Conservation (phyloP, 2,888 invertebrate species). For the Agrochola lychnidis region DNA sequence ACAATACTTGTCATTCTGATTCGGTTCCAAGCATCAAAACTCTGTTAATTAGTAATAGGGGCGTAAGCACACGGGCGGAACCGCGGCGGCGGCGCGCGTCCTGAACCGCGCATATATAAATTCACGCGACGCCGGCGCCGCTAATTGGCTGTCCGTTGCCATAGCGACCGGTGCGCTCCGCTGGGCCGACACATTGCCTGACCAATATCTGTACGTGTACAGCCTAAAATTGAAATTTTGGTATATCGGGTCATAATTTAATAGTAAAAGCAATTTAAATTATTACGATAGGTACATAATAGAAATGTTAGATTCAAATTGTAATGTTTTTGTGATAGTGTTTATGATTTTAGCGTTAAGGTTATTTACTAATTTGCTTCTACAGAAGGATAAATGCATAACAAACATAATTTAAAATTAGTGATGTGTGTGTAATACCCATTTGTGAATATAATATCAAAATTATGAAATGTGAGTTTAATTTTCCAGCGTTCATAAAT, state of each 20-base stretch:
- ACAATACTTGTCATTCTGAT: neutral
- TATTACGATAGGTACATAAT: neutral
- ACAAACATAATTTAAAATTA: slow-evolving; percentile 4
- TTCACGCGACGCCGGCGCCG: slow-evolving; percentile 71
- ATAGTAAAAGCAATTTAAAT: slow-evolving; percentile 15
- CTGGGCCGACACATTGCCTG: slow-evolving; percentile 48
- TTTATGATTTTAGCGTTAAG: slow-evolving; percentile 13
- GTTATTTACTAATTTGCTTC: slow-evolving; percentile 5
- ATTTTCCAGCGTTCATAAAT: neutral
- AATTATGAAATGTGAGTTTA: neutral
- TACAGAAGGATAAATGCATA: neutral
- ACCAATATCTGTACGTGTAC: slow-evolving; percentile 31
- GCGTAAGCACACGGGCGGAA: slow-evolving; percentile 17
- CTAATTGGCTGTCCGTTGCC: slow-evolving; percentile 71
- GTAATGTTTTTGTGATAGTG: neutral
- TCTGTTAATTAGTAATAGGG: slow-evolving; percentile 39
- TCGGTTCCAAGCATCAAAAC: slow-evolving; percentile 15
- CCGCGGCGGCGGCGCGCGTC: neutral
- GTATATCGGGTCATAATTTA: slow-evolving; percentile 4
- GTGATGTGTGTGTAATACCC: neutral
- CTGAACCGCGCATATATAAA: slow-evolving; percentile 46
- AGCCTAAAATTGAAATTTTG: slow-evolving; percentile 10
- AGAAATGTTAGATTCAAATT: neutral
- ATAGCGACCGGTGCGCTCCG: slow-evolving; percentile 62
- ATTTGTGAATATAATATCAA: neutral